phyloP scores from a whole-genome alignment of 2,113 vertebrate genomes.

The Perca fluviatilis region DNA sequence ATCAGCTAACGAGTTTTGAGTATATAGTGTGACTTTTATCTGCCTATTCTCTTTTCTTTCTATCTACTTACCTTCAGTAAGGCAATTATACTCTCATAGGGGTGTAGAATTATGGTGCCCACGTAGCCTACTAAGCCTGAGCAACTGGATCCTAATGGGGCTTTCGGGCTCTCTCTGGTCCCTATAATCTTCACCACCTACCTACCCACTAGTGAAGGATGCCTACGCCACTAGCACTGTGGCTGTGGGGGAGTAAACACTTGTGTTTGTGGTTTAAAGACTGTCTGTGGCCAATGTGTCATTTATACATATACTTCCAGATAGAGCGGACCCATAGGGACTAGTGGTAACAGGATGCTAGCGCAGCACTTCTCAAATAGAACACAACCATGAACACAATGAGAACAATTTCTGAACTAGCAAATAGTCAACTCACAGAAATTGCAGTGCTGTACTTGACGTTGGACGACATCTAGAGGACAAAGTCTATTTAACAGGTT shows the following conservation, averaged over 20 bases:
- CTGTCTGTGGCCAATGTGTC: too few relatives aligned
- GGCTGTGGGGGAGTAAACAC: neutral
- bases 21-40: neutral
- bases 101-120: neutral
- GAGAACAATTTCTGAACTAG: neutral
- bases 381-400: neutral
- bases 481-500: neutral
- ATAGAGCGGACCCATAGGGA: neutral
- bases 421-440: neutral
- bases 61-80: neutral
- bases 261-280: neutral
- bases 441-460: neutral
- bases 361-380: neutral
- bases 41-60: neutral
- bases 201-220: neutral
- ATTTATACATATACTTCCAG: neutral
- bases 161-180: neutral
- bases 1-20: neutral
- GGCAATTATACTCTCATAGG: neutral
- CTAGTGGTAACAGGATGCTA: neutral
- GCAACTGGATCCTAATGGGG: too few relatives aligned
- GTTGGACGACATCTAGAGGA: slow-evolving; percentile 68
- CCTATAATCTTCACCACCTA: neutral
- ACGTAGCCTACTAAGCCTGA: neutral
- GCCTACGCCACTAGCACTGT: neutral